Evolutionary conservation across 2,888 invertebrate species (phyloP), one percentile per base, ranked within the genome.

Genomic region (Rambutsinella grinnellia): DNA sequence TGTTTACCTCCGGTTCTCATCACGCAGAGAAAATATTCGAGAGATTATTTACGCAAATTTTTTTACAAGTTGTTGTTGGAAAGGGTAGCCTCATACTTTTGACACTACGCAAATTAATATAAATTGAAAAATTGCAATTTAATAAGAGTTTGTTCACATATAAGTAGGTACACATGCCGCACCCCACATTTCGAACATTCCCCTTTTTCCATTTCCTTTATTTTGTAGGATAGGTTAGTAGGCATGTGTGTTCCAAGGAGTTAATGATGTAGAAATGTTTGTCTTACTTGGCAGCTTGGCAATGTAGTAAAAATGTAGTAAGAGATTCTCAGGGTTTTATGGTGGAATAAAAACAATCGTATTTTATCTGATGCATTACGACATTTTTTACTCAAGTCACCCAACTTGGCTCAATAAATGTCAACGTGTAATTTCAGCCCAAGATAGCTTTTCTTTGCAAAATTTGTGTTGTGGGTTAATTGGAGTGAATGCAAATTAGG

Each of bases 191-290:
- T 24, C 5, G 17, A 56, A 15, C 21, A 6, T 19, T 19, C 17
- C 17, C 13, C 21, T 61, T 1, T 47, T 61, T 13, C 24, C 3
- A 47, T 15, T n/a, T 23, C 60, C 17, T 8, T 3, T 15, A n/a
- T 3, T 44, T 17, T 28, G 47, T 23, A 24, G 6, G 47, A 61
- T 47, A 24, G 60, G 60, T 47, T 61, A 47, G 60, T 47, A 46
- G 46, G 47, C 24, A 47, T 61, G 63, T 54, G 44, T 24, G 56
- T 66, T 66, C 21, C 23, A 46, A 2, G 56, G 13, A 36, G 19
- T 61, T 24, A 47, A 61, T 61, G 60, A 61, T 36, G 36, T 36
- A 36, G 36, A 36, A 36, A 36, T 8, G 13, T 36, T 36, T 36
- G 36, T 36, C 36, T 36, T 36, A 36, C 36, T 36, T 36, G 36